These are phyloP conservation scores for Brachymystax lenok DNA, from an alignment of 2,797 vertebrate species.

Conservation along the genomic window DNA sequence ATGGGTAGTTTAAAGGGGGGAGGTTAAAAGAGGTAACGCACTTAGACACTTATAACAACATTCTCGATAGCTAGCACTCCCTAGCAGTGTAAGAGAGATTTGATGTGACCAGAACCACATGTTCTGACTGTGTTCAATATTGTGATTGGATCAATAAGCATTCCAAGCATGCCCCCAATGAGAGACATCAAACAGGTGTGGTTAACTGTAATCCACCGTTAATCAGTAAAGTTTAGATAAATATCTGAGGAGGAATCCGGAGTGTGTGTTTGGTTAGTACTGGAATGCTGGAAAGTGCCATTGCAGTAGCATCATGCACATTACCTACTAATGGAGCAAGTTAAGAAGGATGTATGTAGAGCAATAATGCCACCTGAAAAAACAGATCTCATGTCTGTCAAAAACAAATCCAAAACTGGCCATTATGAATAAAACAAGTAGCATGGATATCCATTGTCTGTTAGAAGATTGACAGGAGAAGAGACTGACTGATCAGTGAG, in stretches of 20 bases:
- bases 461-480: background rate
- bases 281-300: too few species aligned
- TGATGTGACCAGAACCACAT: background rate
- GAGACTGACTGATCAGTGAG: background rate
- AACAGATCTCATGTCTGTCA: background rate
- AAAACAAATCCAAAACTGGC: background rate
- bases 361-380: background rate
- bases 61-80: background rate
- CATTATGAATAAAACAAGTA: background rate
- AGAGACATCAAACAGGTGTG: constrained; percentile 3
- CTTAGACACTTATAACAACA: background rate
- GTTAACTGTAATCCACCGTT: background rate
- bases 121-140: background rate
- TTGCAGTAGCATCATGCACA: too few species aligned
- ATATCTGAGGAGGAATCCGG: background rate
- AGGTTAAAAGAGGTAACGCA: background rate
- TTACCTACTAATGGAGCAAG: too few species aligned
- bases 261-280: background rate
- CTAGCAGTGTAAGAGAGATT: background rate
- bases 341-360: background rate
- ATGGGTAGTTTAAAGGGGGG: background rate
- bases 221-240: background rate
- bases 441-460: background rate
- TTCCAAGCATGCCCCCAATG: background rate
- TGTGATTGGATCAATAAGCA: background rate